Evolutionary conservation across 2,113 vertebrate species (phyloP).

Genomic region (Corythaixoides concolor): DNA sequence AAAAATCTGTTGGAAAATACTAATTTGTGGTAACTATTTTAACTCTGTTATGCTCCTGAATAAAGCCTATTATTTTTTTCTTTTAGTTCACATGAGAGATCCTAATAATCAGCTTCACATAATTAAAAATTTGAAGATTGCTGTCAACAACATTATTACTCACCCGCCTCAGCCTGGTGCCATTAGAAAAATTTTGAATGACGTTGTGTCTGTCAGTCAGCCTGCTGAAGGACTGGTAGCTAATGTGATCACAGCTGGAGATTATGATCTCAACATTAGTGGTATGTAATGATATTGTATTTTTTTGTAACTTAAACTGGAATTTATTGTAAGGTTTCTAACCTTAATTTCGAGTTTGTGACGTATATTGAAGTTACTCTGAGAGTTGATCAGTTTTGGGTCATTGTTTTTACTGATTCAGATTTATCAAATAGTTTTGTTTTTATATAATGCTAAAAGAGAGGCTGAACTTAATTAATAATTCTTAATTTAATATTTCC

Average conservation of each 20-base stretch:
- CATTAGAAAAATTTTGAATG: conserved; percentile 81
- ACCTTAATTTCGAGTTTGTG: neutral
- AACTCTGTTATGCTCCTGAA: neutral
- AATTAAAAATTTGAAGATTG: conserved; percentile 94
- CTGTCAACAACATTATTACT: conserved; percentile 87
- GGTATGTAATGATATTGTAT: conserved; percentile 76
- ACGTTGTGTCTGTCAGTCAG: conserved; percentile 90
- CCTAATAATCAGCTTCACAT: conserved; percentile 95
- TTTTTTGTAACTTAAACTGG: neutral
- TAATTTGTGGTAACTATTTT: neutral
- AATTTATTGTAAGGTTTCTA: neutral
- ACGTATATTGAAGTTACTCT: neutral
- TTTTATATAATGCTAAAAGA: neutral
- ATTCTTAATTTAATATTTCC: neutral
- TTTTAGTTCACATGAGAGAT: conserved; percentile 90
- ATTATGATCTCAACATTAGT: conserved; percentile 95
- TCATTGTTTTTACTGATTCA: neutral
- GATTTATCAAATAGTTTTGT: neutral
- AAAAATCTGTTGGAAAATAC: neutral
- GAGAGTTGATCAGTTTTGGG: neutral
- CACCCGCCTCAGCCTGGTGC: conserved; percentile 74
- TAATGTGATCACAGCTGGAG: conserved; percentile 90
- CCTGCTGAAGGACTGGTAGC: conserved; percentile 87
- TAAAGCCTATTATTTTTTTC: neutral
- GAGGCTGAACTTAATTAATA: neutral